Evolutionary conservation across 1,140 invertebrate genomes (phyloP), one percentile per base, ranked within the genome.

Genomic region (Ganaspis sp.): DNA sequence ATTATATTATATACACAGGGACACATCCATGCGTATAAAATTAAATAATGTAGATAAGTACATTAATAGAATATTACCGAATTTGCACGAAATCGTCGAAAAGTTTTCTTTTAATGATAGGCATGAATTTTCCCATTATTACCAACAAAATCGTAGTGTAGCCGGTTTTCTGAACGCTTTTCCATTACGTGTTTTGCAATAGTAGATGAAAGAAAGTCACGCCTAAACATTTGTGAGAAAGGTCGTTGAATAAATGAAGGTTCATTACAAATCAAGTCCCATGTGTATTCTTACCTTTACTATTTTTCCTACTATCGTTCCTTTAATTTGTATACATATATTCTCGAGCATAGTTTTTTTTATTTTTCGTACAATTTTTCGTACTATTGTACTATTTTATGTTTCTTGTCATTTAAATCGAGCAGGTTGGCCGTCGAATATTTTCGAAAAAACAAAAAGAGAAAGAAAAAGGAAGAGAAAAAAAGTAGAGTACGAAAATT

Each of bases 1-100:
- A 58, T 58, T 58, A 58, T 23, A 58, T 58, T 64, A 64, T 64
- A 64, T 12, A 64, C 54, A 26, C 2, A 64, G 58, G 6, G 4
- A 58, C 6, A 64, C 23, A 64, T 1, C 58, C 21, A 29, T 64
- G 58, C 23, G 26, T 29, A 64, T 64, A 64, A 29, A 54, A 64
- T 29, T 64, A 29, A 64, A n/a, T n/a, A 64, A 29, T 64, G 58
- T 64, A 64, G 58, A 64, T 34, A 64, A 64, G 58, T 64, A 64
- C 58, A n/a, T 64, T 64, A 64, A 64, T 64, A 64, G 58, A 64
- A 64, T 34, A 29, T 64, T 64, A n/a, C 15, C 26, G 26, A 64
- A 64, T 64, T 64, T 64, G 54, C 54, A 64, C 54, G 54, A 26
- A 15, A 64, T 15, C 58, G 23, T 64, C 58, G 54, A 64, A n/a